Conservation (phyloP, 1,140 invertebrate genomes). For the Ptiloglossa arizonensis region DNA sequence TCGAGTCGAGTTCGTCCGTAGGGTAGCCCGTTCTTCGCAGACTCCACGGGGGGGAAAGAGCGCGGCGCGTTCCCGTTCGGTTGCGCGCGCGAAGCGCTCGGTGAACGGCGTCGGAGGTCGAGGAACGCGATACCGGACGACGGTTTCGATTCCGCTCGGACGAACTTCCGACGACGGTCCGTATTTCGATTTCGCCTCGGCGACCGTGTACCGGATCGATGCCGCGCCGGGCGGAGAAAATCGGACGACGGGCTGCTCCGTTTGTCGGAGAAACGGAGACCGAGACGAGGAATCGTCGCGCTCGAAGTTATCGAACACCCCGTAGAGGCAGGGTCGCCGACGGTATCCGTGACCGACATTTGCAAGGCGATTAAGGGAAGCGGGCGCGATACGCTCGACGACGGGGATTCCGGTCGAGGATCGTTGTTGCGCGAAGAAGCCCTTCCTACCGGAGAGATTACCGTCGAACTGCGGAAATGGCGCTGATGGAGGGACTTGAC, state of each 20-base stretch:
- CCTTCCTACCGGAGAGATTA: conserved; percentile 20
- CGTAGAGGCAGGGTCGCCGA: not conserved
- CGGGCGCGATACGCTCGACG: not conserved
- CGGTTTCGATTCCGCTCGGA: not conserved
- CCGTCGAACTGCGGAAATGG: conserved; percentile 25
- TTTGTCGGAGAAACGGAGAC: no score
- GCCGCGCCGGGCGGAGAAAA: not conserved
- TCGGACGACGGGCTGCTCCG: no score
- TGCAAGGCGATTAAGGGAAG: conserved; percentile 42
- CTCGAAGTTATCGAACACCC: conserved; percentile 11
- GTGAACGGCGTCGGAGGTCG: conserved; percentile 8
- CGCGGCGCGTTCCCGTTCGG: no score
- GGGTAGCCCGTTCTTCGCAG: conserved; percentile 32
- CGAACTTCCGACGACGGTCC: conserved; percentile 9
- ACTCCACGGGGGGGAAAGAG: conserved; percentile 39
- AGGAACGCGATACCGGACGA: not conserved
- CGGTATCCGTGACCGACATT: conserved; percentile 43
- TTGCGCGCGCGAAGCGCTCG: not conserved
- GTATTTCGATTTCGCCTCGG: not conserved
- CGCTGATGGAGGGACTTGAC: conserved; percentile 39
- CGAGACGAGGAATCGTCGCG: no score
- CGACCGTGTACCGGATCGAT: not conserved
- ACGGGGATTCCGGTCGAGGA: conserved; percentile 27
- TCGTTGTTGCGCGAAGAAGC: conserved; percentile 34
- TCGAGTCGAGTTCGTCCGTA: no score